These are phyloP conservation scores for Rhabditoides inermis DNA, from an alignment of 2,888 invertebrate species.

Conservation along the genomic window DNA sequence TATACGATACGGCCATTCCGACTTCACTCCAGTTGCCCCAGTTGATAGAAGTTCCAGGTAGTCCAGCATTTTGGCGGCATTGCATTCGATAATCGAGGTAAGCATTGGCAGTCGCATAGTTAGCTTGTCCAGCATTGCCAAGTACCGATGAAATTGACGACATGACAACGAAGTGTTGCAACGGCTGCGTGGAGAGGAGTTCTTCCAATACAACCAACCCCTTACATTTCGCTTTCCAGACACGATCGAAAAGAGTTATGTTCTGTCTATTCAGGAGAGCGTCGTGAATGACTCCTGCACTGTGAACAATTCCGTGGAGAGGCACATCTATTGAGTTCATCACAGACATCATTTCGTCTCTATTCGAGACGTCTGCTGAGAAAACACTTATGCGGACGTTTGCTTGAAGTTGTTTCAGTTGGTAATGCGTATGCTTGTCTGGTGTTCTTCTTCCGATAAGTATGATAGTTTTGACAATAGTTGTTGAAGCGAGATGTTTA, in stretches of 20 bases:
- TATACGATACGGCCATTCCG: constrained; percentile 43
- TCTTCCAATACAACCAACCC: constrained; percentile 22
- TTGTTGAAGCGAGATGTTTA: constrained; percentile 16
- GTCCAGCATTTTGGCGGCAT: constrained; percentile 10
- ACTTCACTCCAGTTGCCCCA: constrained; percentile 49
- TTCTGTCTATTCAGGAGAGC: constrained; percentile 30
- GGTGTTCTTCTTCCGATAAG: constrained; percentile 28
- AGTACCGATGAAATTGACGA: constrained; percentile 41
- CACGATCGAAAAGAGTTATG: constrained; percentile 20
- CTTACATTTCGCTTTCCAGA: constrained; percentile 33
- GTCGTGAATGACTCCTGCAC: constrained; percentile 34
- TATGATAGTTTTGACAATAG: constrained; percentile 17
- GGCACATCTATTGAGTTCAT: constrained; percentile 2
- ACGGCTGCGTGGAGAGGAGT: constrained; percentile 11
- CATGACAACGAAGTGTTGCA: constrained; percentile 35
- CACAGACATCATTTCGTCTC: not conserved
- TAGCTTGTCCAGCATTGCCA: constrained; percentile 44
- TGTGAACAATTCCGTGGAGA: constrained; percentile 16
- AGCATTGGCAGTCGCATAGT: constrained; percentile 41
- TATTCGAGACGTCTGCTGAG: not conserved
- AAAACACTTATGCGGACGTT: constrained; percentile 7
- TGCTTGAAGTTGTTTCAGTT: constrained; percentile 13
- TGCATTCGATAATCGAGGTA: constrained; percentile 26
- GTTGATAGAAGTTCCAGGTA: constrained; percentile 31
- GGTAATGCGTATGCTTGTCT: constrained; percentile 5